These are phyloP conservation scores for Cotesia glomerata DNA, from an alignment of 1,140 invertebrate species.

Conservation along the genomic window DNA sequence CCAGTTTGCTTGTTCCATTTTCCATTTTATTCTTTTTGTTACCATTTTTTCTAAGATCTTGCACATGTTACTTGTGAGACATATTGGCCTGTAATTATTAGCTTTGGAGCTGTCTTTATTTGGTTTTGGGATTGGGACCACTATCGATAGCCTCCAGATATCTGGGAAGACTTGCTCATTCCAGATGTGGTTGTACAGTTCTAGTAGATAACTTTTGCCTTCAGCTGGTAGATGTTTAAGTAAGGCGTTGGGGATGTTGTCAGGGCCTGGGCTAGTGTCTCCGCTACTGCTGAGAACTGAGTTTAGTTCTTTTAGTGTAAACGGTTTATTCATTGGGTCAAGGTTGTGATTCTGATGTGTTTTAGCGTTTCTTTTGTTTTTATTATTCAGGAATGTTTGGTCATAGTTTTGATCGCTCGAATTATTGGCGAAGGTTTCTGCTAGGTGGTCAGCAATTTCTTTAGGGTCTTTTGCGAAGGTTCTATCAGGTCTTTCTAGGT, in stretches of 20 bases:
- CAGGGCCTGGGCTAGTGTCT: constrained; percentile 33
- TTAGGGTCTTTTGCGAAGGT: not conserved
- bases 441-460: constrained; percentile 37
- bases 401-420: constrained; percentile 37
- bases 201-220: constrained; percentile 30
- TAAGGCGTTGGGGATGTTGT: constrained; percentile 35
- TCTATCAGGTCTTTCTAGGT: not conserved
- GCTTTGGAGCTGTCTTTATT: constrained; percentile 39
- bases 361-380: not conserved
- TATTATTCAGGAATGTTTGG: not conserved
- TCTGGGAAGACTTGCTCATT: constrained; percentile 35
- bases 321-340: not conserved
- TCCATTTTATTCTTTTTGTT: not conserved
- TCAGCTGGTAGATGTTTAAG: constrained; percentile 40
- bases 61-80: constrained; percentile 7
- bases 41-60: constrained; percentile 18
- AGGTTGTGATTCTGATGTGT: not conserved
- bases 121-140: constrained; percentile 51
- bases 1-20: not conserved
- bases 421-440: constrained; percentile 39
- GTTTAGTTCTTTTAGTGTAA: constrained; percentile 5
- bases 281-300: not conserved
- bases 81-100: constrained; percentile 6
- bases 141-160: constrained; percentile 47
- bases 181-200: constrained; percentile 42